phyloP scores from a whole-genome alignment of 2,888 invertebrate genomes.

The Rhamphomyia laevipes region DNA sequence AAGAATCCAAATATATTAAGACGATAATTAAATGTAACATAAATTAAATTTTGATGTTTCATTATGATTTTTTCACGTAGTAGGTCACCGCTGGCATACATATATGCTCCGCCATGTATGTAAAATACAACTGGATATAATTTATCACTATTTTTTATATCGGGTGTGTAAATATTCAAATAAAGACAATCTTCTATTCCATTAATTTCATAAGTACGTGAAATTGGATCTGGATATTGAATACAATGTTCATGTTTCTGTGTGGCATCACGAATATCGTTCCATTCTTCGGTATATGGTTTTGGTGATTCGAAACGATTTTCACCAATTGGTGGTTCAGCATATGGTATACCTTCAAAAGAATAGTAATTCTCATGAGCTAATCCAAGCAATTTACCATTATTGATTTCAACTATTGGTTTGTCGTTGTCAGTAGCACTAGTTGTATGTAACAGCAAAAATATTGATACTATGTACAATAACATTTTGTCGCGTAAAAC shows the following conservation, averaged over 20 bases:
- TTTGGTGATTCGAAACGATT: constrained; percentile 41
- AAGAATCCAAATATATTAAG: constrained; percentile 58
- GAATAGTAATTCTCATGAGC: constrained; percentile 38
- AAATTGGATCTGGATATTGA: background rate
- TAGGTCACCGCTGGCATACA: constrained; percentile 39
- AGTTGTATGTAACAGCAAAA: too few species aligned
- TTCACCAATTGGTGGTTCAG: constrained; percentile 47
- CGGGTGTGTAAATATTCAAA: constrained; percentile 48
- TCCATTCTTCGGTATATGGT: constrained; percentile 14
- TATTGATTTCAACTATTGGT: constrained; percentile 9
- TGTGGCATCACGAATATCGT: constrained; percentile 39
- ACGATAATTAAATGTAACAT: constrained; percentile 53
- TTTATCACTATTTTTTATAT: background rate
- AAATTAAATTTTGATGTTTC: background rate
- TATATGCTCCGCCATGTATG: constrained; percentile 55
- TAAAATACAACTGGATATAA: constrained; percentile 46
- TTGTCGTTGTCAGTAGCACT: too few species aligned
- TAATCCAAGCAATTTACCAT: constrained; percentile 17
- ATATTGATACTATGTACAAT: too few species aligned
- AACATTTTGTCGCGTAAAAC: too few species aligned
- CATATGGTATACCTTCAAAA: constrained; percentile 53
- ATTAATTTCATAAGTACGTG: background rate
- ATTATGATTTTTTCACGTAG: background rate
- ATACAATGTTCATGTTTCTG: constrained; percentile 3
- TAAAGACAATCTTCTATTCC: constrained; percentile 55